Conservation (phyloP, 2,113 vertebrate species). For the Cygnus buccinator region DNA sequence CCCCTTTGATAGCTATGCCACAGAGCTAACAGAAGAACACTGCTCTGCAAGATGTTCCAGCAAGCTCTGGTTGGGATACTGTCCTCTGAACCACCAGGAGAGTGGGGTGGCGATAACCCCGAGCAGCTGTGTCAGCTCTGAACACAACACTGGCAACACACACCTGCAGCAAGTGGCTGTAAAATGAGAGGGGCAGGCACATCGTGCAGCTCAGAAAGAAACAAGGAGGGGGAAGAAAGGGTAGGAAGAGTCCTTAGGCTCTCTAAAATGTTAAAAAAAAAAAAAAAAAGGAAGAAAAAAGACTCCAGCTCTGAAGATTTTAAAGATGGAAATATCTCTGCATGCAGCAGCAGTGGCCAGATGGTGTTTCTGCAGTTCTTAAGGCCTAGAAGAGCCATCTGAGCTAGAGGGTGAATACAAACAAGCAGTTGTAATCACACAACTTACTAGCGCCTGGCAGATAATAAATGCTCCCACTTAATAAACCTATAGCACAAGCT, state of each 20-base stretch:
- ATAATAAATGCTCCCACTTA: constrained; percentile 31
- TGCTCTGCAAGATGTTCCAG: neutral
- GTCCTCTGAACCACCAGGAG: neutral
- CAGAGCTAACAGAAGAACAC: neutral
- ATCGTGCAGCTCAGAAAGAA: neutral
- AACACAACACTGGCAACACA: neutral
- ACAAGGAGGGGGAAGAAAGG: neutral
- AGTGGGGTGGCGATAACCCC: neutral
- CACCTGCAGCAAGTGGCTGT: neutral
- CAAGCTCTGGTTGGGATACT: neutral
- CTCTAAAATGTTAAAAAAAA: neutral
- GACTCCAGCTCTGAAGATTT: neutral
- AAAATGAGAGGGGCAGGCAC: neutral
- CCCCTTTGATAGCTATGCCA: neutral
- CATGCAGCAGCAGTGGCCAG: constrained; percentile 43
- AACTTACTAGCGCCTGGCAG: constrained; percentile 26
- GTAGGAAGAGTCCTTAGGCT: neutral
- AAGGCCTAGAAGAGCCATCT: constrained; percentile 27
- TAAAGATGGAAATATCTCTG: constrained; percentile 29
- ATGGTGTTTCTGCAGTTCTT: constrained; percentile 15
- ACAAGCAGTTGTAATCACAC: constrained; percentile 35
- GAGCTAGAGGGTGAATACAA: constrained; percentile 49
- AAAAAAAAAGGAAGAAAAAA: too few species aligned
- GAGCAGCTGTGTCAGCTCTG: neutral
- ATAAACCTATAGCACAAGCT: neutral